These are phyloP conservation scores for Nylanderia fulva DNA, from an alignment of 1,140 invertebrate genomes.

Conservation along the genomic window DNA sequence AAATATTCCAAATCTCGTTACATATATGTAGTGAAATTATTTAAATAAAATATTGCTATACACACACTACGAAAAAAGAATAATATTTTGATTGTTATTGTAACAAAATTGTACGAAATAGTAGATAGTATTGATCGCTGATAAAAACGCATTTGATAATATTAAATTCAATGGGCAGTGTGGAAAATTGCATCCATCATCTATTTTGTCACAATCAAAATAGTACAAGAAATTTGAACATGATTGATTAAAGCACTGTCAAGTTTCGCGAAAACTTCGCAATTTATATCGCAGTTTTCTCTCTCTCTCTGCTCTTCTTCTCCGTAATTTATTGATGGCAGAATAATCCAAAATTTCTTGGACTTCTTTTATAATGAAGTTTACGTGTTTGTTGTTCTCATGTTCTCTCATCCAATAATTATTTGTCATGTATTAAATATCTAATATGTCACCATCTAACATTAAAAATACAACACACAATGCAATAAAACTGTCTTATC, in stretches of 20 bases:
- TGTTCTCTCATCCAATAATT: constrained; percentile 9
- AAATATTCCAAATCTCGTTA: background rate
- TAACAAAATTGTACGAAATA: background rate
- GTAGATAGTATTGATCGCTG: background rate
- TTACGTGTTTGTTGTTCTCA: background rate
- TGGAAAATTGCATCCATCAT: constrained; percentile 47
- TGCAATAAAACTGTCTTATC: background rate
- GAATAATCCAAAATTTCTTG: constrained; percentile 8
- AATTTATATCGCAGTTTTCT: constrained; percentile 27
- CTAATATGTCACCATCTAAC: too few relatives aligned
- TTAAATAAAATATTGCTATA: background rate
- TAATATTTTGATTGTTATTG: background rate
- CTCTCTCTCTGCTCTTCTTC: constrained; percentile 21
- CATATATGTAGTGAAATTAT: background rate
- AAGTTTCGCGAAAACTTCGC: constrained; percentile 42
- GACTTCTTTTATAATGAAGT: background rate
- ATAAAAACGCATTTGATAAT: background rate
- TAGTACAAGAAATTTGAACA: constrained; percentile 31
- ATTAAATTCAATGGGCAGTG: background rate
- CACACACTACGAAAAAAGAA: background rate
- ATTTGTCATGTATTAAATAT: constrained; percentile 6
- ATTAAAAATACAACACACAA: background rate
- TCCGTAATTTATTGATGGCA: constrained; percentile 26
- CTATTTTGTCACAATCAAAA: constrained; percentile 20
- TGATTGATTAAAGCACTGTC: constrained; percentile 43